Conservation (phyloP, 2,888 invertebrate species). For the Clanis bilineata region DNA sequence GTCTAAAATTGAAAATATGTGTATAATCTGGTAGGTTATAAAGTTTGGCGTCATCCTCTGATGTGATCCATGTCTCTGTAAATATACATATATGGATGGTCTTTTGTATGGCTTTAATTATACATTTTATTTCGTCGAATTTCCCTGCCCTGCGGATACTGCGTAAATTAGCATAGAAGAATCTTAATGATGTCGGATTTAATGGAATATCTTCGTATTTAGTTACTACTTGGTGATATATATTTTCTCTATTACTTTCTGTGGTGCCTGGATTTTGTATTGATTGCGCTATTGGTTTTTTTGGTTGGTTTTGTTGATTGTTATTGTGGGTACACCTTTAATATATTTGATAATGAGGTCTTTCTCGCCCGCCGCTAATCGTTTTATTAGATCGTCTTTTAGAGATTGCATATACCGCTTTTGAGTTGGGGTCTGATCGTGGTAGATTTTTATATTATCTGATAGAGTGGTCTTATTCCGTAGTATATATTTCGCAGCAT, state of each 20-base stretch:
- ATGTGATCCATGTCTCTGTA: slow-evolving; percentile 32
- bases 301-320: slow-evolving; percentile 17
- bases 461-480: slow-evolving; percentile 26
- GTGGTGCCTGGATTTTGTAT: not conserved
- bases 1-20: slow-evolving; percentile 30
- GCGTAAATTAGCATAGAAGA: slow-evolving; percentile 32
- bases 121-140: slow-evolving; percentile 24
- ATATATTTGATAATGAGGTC: slow-evolving; percentile 34
- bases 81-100: slow-evolving; percentile 21
- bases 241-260: not conserved
- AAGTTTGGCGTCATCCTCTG: slow-evolving; percentile 18
- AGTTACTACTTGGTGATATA: slow-evolving; percentile 20
- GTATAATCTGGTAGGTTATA: not conserved
- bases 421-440: slow-evolving; percentile 33
- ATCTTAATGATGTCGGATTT: slow-evolving; percentile 23
- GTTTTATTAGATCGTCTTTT: slow-evolving; percentile 25
- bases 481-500: slow-evolving; percentile 24
- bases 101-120: slow-evolving; percentile 4
- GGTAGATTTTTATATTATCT: slow-evolving; percentile 26
- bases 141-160: slow-evolving; percentile 30
- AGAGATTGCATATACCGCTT: slow-evolving; percentile 24
- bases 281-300: slow-evolving; percentile 20
- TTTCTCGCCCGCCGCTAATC: slow-evolving; percentile 29
- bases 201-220: slow-evolving; percentile 27
- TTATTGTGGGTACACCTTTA: slow-evolving; percentile 31